Percentiles rank a stretch among this genome's conserved stretches.
Conservation (phyloP, 2,797 vertebrate species). For the Odontamblyopus rebecca region DNA sequence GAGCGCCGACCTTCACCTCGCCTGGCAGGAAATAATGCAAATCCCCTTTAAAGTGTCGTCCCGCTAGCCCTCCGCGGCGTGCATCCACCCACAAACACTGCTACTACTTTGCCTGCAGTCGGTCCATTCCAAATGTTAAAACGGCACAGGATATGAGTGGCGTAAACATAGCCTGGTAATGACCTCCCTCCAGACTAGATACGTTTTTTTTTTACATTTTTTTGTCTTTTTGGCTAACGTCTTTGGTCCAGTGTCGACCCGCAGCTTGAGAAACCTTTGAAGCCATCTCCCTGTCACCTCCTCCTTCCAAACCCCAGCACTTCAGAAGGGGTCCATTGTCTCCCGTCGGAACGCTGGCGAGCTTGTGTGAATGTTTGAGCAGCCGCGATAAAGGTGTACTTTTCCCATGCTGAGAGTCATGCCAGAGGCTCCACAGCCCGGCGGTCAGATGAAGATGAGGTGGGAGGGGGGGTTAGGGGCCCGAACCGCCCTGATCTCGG, state of each 20-base stretch:
- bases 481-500: conserved; percentile 56
- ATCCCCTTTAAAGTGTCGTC: conserved; percentile 51
- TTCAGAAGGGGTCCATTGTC: conserved; percentile 63
- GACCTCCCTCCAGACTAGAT: conserved; percentile 78
- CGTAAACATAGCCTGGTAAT: conserved; percentile 73
- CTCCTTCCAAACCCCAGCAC: conserved; percentile 63
- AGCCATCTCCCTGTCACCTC: conserved; percentile 67
- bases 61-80: conserved; percentile 26
- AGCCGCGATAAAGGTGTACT: conserved; percentile 65
- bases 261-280: conserved; percentile 63
- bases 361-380: conserved; percentile 73
- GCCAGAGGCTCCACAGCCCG: conserved; percentile 68
- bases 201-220: background rate
- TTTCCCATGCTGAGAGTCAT: conserved; percentile 70
- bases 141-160: conserved; percentile 46
- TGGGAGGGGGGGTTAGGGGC: conserved; percentile 50
- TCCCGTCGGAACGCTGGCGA: conserved; percentile 64
- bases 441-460: conserved; percentile 40
- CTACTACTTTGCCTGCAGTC: conserved; percentile 57
- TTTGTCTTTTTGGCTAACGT: conserved; percentile 13
- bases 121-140: conserved; percentile 63
- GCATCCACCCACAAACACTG: conserved; percentile 28
- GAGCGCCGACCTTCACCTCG: conserved; percentile 50
- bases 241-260: conserved; percentile 49
- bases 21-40: conserved; percentile 50